These are phyloP conservation scores for Triplophysa bombifrons DNA, from an alignment of 2,797 vertebrate genomes.

Conservation along the genomic window DNA sequence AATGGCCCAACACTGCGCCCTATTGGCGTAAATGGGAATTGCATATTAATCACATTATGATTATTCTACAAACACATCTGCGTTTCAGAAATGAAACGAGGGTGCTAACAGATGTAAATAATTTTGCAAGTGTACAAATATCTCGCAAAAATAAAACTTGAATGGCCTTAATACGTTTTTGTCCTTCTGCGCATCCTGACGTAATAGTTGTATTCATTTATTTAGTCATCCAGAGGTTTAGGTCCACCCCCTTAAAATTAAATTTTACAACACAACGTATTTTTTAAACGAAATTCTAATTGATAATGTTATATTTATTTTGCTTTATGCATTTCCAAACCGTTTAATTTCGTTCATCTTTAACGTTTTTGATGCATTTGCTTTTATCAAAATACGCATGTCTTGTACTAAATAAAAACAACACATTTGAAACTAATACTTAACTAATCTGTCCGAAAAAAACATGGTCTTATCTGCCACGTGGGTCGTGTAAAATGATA, in stretches of 20 bases:
- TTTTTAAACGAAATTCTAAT: too few species aligned
- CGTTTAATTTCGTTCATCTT: not conserved
- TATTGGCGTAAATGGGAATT: not conserved
- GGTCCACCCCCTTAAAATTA: too few species aligned
- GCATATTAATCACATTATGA: not conserved
- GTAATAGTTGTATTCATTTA: too few species aligned
- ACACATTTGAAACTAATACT: not conserved
- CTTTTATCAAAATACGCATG: not conserved
- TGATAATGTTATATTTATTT: not conserved
- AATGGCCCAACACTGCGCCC: constrained; percentile 5
- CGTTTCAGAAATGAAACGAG: not conserved
- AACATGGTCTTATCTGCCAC: not conserved
- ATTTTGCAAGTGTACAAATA: not conserved
- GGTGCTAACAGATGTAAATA: not conserved
- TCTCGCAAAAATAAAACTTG: not conserved
- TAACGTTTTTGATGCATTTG: not conserved
- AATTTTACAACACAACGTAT: too few species aligned
- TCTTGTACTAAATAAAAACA: not conserved
- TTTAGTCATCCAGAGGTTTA: too few species aligned
- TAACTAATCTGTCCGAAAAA: not conserved
- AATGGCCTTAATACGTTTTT: not conserved
- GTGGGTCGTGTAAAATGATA: constrained; percentile 14
- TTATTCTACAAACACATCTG: not conserved
- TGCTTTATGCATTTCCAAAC: not conserved
- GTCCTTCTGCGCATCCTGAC: too few species aligned